A percentile compares a stretch with the other conserved stretches of the same genome.
These are phyloP conservation scores for Coluber constrictor DNA, from an alignment of 2,797 vertebrate genomes.

Conservation along the genomic window DNA sequence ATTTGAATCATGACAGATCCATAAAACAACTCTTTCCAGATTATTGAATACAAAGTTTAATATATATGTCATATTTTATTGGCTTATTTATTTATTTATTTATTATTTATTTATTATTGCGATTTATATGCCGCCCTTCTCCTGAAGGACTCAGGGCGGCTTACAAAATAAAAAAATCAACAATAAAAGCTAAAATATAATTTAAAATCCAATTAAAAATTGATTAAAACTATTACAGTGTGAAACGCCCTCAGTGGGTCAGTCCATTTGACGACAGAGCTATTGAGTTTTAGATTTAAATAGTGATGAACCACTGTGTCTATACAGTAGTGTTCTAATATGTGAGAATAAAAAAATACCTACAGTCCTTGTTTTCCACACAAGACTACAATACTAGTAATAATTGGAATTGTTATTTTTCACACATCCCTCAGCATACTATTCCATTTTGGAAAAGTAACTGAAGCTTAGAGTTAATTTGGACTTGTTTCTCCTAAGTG, in stretches of 20 bases:
- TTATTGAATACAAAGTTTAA: not conserved
- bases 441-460: not conserved
- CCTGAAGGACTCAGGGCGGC: too few species aligned
- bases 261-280: too few species aligned
- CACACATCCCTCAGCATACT: not conserved
- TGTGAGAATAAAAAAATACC: not conserved
- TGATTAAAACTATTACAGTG: too few species aligned
- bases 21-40: constrained; percentile 17
- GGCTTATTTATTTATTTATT: not conserved
- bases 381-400: not conserved
- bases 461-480: not conserved
- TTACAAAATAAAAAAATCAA: too few species aligned
- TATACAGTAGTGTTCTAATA: not conserved
- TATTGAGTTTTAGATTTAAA: not conserved
- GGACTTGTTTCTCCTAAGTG: not conserved
- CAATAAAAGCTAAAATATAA: too few species aligned
- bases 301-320: not conserved
- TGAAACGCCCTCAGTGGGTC: too few species aligned
- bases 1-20: not conserved
- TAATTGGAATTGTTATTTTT: not conserved
- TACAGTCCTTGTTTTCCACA: not conserved
- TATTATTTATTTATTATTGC: too few species aligned
- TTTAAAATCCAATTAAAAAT: too few species aligned
- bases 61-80: not conserved
- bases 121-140: too few species aligned